Percentiles rank a stretch among this genome's conserved stretches.
These are phyloP conservation scores for Mustelus asterias DNA, from an alignment of 2,113 vertebrate species.

Conservation along the genomic window DNA sequence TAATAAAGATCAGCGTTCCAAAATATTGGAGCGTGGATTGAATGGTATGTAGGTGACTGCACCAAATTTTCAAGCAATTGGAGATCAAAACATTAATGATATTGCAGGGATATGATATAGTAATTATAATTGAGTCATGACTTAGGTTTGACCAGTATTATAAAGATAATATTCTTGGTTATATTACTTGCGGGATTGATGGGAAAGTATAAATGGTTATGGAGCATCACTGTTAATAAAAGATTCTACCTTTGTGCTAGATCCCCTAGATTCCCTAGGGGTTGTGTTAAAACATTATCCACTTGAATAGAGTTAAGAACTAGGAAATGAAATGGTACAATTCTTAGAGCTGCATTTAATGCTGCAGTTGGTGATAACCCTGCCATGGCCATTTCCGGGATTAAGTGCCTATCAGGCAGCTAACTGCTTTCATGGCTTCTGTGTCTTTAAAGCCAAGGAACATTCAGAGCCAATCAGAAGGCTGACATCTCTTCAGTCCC, in stretches of 20 bases:
- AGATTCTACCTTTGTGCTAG: neutral
- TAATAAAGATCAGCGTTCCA: neutral
- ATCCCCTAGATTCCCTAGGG: neutral
- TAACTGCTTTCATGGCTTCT: too few species aligned
- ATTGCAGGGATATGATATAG: neutral
- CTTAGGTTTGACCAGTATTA: neutral
- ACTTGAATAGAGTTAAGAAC: neutral
- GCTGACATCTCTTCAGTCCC: too few species aligned
- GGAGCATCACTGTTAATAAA: neutral
- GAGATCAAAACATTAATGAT: neutral
- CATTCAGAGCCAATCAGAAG: too few species aligned
- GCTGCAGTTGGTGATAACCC: too few species aligned
- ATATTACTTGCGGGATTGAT: neutral
- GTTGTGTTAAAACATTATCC: neutral
- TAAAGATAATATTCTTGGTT: neutral
- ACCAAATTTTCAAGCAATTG: neutral
- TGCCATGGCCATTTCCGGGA: too few species aligned
- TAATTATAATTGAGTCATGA: neutral
- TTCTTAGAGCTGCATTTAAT: neutral
- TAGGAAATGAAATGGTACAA: neutral
- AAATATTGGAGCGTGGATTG: neutral
- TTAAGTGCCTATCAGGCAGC: too few species aligned
- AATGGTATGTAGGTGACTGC: neutral
- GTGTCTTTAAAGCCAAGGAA: too few species aligned
- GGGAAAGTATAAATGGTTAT: neutral